These are phyloP conservation scores for Aporophyla lueneburgensis DNA, from an alignment of 2,888 invertebrate species.

Conservation along the genomic window DNA sequence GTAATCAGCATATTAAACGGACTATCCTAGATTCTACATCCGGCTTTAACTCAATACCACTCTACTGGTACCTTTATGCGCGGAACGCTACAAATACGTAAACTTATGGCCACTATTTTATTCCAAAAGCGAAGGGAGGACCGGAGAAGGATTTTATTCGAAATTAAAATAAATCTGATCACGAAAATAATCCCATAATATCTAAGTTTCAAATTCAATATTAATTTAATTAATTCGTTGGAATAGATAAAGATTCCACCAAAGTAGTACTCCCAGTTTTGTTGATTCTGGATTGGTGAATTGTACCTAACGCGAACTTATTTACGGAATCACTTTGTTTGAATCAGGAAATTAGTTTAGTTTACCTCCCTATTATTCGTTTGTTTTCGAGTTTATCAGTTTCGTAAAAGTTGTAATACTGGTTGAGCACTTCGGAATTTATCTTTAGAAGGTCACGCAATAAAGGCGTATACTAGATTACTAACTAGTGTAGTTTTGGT, in stretches of 20 bases:
- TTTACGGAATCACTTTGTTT: not conserved
- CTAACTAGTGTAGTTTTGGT: not conserved
- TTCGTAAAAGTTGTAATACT: not conserved
- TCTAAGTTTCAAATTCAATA: no score
- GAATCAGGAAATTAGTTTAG: constrained; percentile 5
- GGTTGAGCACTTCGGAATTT: not conserved
- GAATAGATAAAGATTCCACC: not conserved
- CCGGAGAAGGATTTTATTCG: no score
- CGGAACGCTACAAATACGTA: no score
- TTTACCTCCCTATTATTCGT: not conserved
- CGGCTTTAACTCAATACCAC: no score
- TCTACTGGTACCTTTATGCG: no score
- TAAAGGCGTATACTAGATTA: not conserved
- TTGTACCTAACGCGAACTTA: not conserved
- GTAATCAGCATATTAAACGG: no score
- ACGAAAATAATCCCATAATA: no score
- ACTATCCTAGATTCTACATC: no score
- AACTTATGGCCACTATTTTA: no score
- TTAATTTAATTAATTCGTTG: not conserved
- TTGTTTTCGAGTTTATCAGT: constrained; percentile 6
- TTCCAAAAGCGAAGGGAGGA: no score
- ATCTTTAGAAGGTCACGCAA: not conserved
- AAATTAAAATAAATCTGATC: no score
- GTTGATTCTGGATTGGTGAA: not conserved
- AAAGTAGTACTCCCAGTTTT: not conserved